phyloP scores from a whole-genome alignment of 1,140 invertebrate species.

The Drosophila gunungcola region DNA sequence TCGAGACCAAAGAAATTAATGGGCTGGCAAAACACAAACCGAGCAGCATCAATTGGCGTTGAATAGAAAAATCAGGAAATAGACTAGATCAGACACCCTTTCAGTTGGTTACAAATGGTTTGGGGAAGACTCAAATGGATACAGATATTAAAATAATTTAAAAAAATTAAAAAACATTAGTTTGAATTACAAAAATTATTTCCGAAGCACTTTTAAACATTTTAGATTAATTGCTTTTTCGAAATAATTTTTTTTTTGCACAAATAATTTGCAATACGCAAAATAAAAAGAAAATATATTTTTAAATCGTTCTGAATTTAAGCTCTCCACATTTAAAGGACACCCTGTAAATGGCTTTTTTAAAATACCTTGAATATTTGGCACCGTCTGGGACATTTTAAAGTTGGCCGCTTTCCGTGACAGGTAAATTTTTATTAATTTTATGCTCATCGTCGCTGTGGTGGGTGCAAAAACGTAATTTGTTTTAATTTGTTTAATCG shows the following conservation, averaged over 20 bases:
- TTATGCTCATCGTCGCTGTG: constrained; percentile 74
- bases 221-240: no score
- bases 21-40: constrained; percentile 76
- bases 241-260: no score
- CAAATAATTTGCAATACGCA: no score
- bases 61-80: constrained; percentile 32
- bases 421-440: constrained; percentile 80
- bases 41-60: constrained; percentile 34
- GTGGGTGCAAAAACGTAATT: constrained; percentile 83
- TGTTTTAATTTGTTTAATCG: constrained; percentile 84
- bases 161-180: no score
- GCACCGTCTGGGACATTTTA: constrained; percentile 53
- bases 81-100: constrained; percentile 5
- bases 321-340: not conserved
- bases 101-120: not conserved
- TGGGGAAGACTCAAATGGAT: no score
- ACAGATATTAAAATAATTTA: not conserved
- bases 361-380: constrained; percentile 30
- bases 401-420: constrained; percentile 45
- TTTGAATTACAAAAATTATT: no score
- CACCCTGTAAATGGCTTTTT: constrained; percentile 17
- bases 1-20: constrained; percentile 61
- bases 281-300: no score
- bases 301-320: not conserved
- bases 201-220: no score